phyloP scores from a whole-genome alignment of 2,888 invertebrate species.

The Nephrotoma appendiculata region DNA sequence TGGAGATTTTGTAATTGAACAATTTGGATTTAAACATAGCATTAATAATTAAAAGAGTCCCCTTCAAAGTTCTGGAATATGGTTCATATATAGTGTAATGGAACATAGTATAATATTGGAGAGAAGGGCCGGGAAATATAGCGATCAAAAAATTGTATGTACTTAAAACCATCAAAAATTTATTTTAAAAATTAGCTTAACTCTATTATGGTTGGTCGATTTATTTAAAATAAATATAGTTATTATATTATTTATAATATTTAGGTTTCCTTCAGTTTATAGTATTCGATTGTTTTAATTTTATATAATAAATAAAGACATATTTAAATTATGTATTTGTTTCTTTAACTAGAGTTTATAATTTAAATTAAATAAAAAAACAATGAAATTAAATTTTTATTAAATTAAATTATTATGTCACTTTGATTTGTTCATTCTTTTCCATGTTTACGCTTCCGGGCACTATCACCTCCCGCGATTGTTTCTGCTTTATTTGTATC shows the following conservation, averaged over 20 bases:
- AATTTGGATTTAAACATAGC: no score
- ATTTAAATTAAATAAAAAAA: not conserved
- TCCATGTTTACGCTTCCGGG: slow-evolving; percentile 14
- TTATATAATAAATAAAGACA: not conserved
- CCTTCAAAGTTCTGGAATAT: no score
- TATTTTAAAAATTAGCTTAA: not conserved
- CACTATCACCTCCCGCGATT: slow-evolving; percentile 6
- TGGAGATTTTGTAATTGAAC: no score
- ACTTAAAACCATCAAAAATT: no score
- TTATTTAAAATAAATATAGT: not conserved
- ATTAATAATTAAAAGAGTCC: no score
- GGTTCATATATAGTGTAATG: no score
- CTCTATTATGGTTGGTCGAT: not conserved
- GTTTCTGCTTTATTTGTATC: not conserved
- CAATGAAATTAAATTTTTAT: not conserved
- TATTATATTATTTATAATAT: not conserved
- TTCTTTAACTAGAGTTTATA: not conserved
- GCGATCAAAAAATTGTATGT: no score
- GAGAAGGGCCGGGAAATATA: no score
- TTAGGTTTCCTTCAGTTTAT: no score
- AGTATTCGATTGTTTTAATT: not conserved
- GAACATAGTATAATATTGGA: no score
- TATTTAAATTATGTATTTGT: not conserved
- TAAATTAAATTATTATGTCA: not conserved
- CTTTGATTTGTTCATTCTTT: slow-evolving; percentile 11